Percentiles rank a stretch among this genome's conserved stretches.
These are phyloP conservation scores for Cyphomyrus plagiostoma DNA, from an alignment of 2,113 vertebrate genomes.

Conservation along the genomic window DNA sequence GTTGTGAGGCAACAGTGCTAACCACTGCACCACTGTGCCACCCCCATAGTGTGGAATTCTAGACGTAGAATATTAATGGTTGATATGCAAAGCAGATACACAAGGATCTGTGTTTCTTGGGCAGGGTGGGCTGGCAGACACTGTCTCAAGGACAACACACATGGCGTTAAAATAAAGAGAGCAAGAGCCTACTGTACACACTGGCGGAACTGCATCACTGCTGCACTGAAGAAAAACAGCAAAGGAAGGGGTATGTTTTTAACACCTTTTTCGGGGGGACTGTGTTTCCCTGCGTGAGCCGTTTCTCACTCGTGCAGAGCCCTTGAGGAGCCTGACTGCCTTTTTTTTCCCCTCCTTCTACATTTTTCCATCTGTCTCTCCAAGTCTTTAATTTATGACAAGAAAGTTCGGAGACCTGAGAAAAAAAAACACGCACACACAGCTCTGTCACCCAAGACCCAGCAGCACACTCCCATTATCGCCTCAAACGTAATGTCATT, in stretches of 20 bases:
- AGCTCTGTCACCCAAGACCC: background rate
- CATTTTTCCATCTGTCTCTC: constrained; percentile 1
- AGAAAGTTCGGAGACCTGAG: background rate
- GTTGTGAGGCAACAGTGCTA: background rate
- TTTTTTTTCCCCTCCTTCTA: background rate
- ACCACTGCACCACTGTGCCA: background rate
- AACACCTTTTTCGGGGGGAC: background rate
- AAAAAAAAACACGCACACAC: background rate
- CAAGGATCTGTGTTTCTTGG: background rate
- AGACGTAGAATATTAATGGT: background rate
- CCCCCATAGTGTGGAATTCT: background rate
- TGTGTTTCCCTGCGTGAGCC: background rate
- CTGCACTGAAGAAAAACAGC: background rate
- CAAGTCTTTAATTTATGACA: background rate
- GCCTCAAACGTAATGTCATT: background rate
- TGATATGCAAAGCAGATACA: background rate
- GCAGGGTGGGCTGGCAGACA: background rate
- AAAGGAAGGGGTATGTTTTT: background rate
- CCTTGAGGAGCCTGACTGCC: background rate
- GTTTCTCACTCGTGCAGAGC: background rate
- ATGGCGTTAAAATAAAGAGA: background rate
- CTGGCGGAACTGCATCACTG: background rate
- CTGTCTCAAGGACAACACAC: background rate
- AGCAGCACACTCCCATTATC: background rate
- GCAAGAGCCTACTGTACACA: background rate